Evolutionary conservation across 2,113 vertebrate species (phyloP).

Genomic region (Paramormyrops kingsleyae): DNA sequence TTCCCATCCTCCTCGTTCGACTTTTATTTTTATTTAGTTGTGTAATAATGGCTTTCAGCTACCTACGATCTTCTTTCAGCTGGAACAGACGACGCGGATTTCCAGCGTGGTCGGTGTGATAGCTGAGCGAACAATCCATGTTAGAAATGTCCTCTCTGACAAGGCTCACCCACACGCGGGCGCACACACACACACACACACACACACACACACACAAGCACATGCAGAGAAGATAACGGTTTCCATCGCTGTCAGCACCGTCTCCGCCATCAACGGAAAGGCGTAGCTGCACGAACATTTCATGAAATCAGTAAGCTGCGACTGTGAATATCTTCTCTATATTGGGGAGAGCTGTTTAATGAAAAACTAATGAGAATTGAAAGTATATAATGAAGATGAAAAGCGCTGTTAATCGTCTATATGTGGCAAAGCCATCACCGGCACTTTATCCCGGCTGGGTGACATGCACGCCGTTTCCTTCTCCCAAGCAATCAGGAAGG

Average conservation of each 20-base stretch:
- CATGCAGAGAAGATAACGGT: neutral
- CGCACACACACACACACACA: neutral
- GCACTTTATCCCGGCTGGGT: neutral
- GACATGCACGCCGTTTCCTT: neutral
- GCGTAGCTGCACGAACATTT: neutral
- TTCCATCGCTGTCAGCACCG: neutral
- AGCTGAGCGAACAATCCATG: slow-evolving; percentile 9
- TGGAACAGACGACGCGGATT: neutral
- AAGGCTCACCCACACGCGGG: neutral
- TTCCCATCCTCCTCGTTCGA: neutral
- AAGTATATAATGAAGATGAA: neutral
- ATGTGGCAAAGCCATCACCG: neutral
- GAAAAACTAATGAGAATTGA: neutral
- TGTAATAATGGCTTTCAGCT: slow-evolving; percentile 24
- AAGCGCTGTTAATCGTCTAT: neutral
- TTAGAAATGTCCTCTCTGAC: slow-evolving; percentile 13
- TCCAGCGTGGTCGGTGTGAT: neutral
- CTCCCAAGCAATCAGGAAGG: neutral
- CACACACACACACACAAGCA: neutral
- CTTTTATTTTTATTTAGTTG: slow-evolving; percentile 21
- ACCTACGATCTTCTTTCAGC: slow-evolving; percentile 23
- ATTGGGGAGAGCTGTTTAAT: neutral
- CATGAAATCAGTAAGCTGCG: neutral
- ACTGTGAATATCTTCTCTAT: neutral
- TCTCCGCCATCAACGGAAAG: neutral